Evolutionary conservation across 92 coral and sea anemone species (phyloP), one percentile per base, ranked within the genome.

Genomic region (Umimayanthus kanabou): DNA sequence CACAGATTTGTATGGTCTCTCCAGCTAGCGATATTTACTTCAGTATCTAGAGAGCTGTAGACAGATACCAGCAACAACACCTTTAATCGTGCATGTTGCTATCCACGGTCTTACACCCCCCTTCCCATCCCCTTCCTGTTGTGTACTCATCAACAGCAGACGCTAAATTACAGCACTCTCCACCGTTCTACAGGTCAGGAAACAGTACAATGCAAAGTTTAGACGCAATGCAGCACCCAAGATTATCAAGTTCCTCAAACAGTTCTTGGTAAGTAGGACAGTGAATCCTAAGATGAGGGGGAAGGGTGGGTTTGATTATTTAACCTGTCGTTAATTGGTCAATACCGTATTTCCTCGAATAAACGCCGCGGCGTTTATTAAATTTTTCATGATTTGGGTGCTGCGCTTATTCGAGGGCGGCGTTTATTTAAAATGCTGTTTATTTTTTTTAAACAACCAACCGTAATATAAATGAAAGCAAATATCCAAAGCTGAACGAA

Each of bases 151-250:
- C 39, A 30, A 3, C 18, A 13, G 29, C 39, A 70, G 75, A 6
- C 61, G 1, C 4, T 22, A 4, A 16, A 47, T 77, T 7, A 22
- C 20, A 16, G 14, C 13, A 39, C 11, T 47, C 26, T 79, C 20
- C 42, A 9, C 20, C 82, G 8, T 39, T 84, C 67, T 23, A 39
- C 50, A 92, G 98, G 93, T 95, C 82, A 90, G 98, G 77, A 93
- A 93, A 77, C 86, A 89, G 75, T 96, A 92, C 66, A 80, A 81
- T 64, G 95, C 98, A 5, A 95, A 92, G 91, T 96, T 96, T 82
- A 92, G 96, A 82, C 89, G 92, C 64, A 92, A 96, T 85, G 99
- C 99, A 2, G 98, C 98, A 9, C 98, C 98, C 28, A 95, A 95
- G 90, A 93, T 96, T 76, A 95, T 95, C 90, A 94, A 90, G 75